Evolutionary conservation across 2,888 invertebrate genomes (phyloP).

Genomic region (Harmothoe impar): DNA sequence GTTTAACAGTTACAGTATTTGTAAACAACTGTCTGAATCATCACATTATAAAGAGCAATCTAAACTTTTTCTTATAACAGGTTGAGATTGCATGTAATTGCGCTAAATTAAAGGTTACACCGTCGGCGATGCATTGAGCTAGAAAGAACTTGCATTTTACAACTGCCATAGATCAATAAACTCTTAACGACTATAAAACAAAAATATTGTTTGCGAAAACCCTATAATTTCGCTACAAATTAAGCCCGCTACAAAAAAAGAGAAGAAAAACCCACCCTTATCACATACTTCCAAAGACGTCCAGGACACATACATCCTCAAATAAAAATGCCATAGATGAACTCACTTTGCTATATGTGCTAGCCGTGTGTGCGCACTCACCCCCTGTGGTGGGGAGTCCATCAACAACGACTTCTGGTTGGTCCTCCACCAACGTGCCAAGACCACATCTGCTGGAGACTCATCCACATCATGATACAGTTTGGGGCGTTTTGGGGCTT

Average conservation of each 20-base stretch:
- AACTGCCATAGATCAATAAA: too few species aligned
- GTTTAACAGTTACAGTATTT: background rate
- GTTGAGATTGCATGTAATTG: background rate
- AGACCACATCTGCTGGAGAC: constrained; percentile 72
- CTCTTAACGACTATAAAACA: too few species aligned
- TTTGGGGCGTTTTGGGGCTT: background rate
- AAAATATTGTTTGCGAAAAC: too few species aligned
- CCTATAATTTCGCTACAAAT: too few species aligned
- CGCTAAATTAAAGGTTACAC: background rate
- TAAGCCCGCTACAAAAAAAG: too few species aligned
- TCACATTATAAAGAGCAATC: background rate
- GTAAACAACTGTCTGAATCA: background rate
- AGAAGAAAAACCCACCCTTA: too few species aligned
- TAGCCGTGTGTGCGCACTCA: background rate
- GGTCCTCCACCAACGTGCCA: constrained; percentile 76
- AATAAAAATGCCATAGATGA: too few species aligned
- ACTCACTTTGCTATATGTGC: background rate
- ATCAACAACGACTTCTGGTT: constrained; percentile 31
- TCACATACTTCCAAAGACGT: too few species aligned
- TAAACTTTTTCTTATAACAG: too few species aligned
- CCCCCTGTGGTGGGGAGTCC: background rate
- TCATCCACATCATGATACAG: constrained; percentile 61
- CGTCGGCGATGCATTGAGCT: too few species aligned
- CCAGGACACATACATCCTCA: too few species aligned
- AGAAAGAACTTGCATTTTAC: too few species aligned